Evolutionary conservation across 2,888 invertebrate species (phyloP), one percentile per base, ranked within the genome.

Genomic region (Chrysolina oricalcia): DNA sequence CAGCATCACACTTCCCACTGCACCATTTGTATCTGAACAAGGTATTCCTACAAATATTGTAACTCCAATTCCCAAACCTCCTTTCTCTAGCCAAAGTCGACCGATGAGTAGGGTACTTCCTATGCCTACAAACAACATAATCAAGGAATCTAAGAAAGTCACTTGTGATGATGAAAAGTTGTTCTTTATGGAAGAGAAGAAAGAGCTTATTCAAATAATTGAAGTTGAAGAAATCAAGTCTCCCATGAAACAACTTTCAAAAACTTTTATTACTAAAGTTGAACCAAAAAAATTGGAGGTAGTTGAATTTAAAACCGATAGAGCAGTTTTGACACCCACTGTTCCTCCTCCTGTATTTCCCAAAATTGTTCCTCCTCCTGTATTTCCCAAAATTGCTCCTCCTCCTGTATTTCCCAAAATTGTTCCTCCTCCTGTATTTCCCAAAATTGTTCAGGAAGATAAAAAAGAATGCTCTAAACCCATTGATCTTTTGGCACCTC

Each of bases 51-150:
- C 93, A 13, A 94, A 94, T 86, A 92, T 94, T 69, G 94, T 94
- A 0, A 93, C 93, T 84, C 94, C 94, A 1, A 92, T 93, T 70
- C 91, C 91, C 63, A 91, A 91, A 84, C 89, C 84, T 10, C 79
- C 84, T 2, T 86, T 89, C 11, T 79, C 85, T 17, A 80, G 81
- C 11, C 87, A 87, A 70, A 89, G 89, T 87, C 90, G 95, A 74
- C 95, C 95, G 56, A 95, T 95, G 91, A 95, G 94, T 85, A 91
- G 95, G 78, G 95, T 95, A 1, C 85, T 95, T 68, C 95, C 95
- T 11, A 93, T 95, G 91, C 95, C 94, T 83, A 93, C 94, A 78
- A 91, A 92, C 70, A 91, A 91, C 10, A 91, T 92, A 48, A 75
- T 78, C 50, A 83, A 84, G 86, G 90, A 91, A 77, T 89, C 90